These are phyloP conservation scores for Syngnathus rostellatus DNA, from an alignment of 2,797 vertebrate species.

Conservation along the genomic window DNA sequence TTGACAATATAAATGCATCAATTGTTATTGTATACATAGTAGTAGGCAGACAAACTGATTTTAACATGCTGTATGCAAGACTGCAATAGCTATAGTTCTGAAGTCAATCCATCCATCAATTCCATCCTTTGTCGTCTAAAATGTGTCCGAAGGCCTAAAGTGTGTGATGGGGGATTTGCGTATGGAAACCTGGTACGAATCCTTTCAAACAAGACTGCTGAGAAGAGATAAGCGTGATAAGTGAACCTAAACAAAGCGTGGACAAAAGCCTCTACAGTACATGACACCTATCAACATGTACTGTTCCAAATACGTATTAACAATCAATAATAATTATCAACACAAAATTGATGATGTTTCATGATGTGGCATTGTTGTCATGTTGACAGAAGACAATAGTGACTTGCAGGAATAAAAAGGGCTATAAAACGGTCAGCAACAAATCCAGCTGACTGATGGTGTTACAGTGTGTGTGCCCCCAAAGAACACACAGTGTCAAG, in stretches of 20 bases:
- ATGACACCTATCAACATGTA: slow-evolving; percentile 10
- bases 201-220: slow-evolving; percentile 48
- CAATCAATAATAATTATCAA: neutral
- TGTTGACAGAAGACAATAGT: slow-evolving; percentile 4
- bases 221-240: slow-evolving; percentile 23
- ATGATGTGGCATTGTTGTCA: slow-evolving; percentile 5
- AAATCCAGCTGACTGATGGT: slow-evolving; percentile 45
- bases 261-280: slow-evolving; percentile 33
- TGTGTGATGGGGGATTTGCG: slow-evolving; percentile 16
- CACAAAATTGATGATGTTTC: slow-evolving; percentile 8
- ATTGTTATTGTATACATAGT: neutral
- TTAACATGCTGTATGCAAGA: neutral
- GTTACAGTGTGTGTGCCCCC: slow-evolving; percentile 33
- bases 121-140: slow-evolving; percentile 53
- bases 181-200: slow-evolving; percentile 56
- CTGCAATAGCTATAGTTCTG: slow-evolving; percentile 32
- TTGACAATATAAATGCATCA: neutral
- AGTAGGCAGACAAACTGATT: neutral
- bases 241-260: slow-evolving; percentile 47
- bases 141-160: slow-evolving; percentile 38
- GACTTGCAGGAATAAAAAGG: slow-evolving; percentile 16
- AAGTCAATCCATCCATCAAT: slow-evolving; percentile 36
- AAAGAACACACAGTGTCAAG: slow-evolving; percentile 34
- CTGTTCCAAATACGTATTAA: neutral
- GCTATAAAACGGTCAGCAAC: slow-evolving; percentile 44